Percentiles rank a stretch among this genome's conserved stretches.
Evolutionary conservation across 2,888 invertebrate genomes (phyloP).

Genomic region (Netelia virgata): DNA sequence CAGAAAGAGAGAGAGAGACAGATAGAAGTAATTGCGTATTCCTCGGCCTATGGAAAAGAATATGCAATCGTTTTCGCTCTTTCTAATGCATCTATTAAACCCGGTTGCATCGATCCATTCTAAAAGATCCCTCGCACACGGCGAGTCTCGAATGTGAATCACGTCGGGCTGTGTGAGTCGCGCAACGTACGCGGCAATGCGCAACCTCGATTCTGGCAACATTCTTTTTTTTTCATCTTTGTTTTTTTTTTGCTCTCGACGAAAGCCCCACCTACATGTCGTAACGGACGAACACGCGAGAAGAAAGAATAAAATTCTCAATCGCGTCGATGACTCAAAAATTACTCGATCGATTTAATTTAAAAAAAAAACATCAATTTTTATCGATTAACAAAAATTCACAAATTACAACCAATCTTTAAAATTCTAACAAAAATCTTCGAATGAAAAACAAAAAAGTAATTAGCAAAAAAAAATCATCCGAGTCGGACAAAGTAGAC

Average conservation of each 20-base stretch:
- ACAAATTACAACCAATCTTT: too few relatives aligned
- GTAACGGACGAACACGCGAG: conserved; percentile 2
- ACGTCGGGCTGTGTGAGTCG: conserved; percentile 27
- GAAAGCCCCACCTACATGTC: conserved; percentile 3
- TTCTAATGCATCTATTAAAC: conserved; percentile 36
- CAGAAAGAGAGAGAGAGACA: background rate
- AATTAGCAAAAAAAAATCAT: too few relatives aligned
- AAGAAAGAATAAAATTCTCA: background rate
- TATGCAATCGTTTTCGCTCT: conserved; percentile 62
- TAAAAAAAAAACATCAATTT: too few relatives aligned
- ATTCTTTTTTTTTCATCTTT: background rate
- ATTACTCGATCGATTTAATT: conserved; percentile 8
- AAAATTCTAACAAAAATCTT: too few relatives aligned
- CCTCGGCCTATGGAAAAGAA: background rate
- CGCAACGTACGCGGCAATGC: conserved; percentile 19
- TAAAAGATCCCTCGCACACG: background rate
- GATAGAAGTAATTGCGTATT: conserved; percentile 2
- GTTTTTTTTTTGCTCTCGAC: conserved; percentile 2
- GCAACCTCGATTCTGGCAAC: conserved; percentile 20
- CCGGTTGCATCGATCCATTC: background rate
- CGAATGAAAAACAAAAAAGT: too few relatives aligned
- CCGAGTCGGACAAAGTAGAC: too few relatives aligned
- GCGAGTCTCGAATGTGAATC: conserved; percentile 62
- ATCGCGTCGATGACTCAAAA: background rate
- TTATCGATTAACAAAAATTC: too few relatives aligned